Evolutionary conservation across 2,113 vertebrate genomes (phyloP).

Genomic region (Gadus chalcogrammus): DNA sequence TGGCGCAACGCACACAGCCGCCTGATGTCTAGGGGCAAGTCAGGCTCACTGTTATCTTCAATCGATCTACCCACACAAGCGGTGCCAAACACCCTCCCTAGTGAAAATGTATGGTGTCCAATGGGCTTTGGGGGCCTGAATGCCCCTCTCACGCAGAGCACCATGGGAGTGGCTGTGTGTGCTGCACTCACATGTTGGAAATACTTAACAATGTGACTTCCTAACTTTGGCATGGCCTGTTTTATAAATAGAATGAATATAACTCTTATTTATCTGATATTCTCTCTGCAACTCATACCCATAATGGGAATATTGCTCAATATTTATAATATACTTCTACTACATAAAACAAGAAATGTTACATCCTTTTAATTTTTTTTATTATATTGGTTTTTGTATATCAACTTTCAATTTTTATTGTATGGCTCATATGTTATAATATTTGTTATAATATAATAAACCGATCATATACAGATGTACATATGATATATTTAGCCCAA

Average conservation of each 20-base stretch:
- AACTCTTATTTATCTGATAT: neutral
- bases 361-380: conserved; percentile 1
- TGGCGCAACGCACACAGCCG: neutral
- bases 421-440: conserved; percentile 45
- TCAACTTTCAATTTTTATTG: conserved; percentile 25
- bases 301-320: conserved; percentile 6
- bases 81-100: no score
- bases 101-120: no score
- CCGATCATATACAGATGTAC: conserved; percentile 41
- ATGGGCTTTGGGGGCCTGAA: no score
- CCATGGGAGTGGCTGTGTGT: neutral
- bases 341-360: conserved; percentile 4
- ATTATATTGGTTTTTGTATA: conserved; percentile 42
- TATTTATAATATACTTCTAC: neutral
- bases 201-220: conserved; percentile 13
- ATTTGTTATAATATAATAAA: conserved; percentile 51
- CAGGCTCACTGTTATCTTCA: neutral
- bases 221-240: neutral
- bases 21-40: no score
- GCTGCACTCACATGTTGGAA: conserved; percentile 38
- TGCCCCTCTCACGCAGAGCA: no score
- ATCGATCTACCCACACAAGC: neutral
- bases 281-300: conserved; percentile 4
- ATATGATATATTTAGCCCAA: conserved; percentile 37
- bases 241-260: conserved; percentile 17